Evolutionary conservation across 2,797 vertebrate species (phyloP).

Genomic region (Acestrorhynchus altus): DNA sequence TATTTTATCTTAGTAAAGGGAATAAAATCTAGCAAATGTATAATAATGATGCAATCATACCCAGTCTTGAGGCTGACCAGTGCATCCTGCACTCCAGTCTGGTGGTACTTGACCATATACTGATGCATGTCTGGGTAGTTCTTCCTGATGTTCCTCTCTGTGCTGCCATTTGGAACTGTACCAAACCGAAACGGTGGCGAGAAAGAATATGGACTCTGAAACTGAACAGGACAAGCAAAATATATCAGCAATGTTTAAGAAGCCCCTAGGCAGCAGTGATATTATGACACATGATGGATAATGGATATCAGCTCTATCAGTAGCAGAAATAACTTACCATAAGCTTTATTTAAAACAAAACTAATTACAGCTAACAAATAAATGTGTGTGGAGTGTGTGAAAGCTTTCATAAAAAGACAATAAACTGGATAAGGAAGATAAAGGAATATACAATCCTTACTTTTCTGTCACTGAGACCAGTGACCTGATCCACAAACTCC

Average conservation of each 20-base stretch:
- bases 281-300: constrained; percentile 1
- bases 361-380: neutral
- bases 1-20: neutral
- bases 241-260: constrained; percentile 1
- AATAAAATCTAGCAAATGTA: neutral
- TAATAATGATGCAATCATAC: constrained; percentile 71
- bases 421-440: neutral
- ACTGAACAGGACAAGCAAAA: constrained; percentile 73
- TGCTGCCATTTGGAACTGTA: constrained; percentile 96
- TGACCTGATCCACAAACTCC: constrained; percentile 98
- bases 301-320: constrained; percentile 1
- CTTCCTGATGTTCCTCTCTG: constrained; percentile 96
- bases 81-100: constrained; percentile 90
- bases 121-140: constrained; percentile 99
- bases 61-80: constrained; percentile 94
- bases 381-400: neutral
- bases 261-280: neutral
- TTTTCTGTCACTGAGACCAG: constrained; percentile 98
- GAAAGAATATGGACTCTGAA: constrained; percentile 94
- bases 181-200: constrained; percentile 98
- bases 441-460: constrained; percentile 74
- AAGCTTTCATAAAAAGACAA: neutral
- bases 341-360: constrained; percentile 16
- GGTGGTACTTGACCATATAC: constrained; percentile 97
- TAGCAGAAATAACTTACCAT: no score